Evolutionary conservation across 2,797 vertebrate genomes (phyloP).

Genomic region (Mus caroli): DNA sequence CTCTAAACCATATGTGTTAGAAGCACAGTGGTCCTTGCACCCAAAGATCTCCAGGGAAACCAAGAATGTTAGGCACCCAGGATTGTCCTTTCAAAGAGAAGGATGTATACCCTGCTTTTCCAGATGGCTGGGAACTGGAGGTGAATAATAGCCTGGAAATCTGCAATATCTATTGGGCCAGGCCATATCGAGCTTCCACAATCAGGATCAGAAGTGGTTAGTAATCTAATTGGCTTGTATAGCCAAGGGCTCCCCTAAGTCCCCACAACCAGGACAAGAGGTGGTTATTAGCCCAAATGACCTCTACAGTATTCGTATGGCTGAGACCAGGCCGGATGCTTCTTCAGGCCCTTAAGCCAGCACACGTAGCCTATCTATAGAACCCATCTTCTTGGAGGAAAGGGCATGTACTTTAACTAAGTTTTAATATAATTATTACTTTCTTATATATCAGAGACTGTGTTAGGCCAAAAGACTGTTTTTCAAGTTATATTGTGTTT

Average conservation of each 20-base stretch:
- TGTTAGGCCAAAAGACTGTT: not conserved
- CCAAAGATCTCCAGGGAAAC: not conserved
- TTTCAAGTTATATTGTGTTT: not conserved
- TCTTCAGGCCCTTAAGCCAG: not conserved
- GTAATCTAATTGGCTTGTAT: not conserved
- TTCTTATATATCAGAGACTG: not conserved
- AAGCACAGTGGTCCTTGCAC: not conserved
- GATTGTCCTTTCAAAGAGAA: not conserved
- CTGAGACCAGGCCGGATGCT: not conserved
- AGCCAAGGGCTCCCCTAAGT: not conserved
- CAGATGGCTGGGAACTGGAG: no score
- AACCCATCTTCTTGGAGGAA: not conserved
- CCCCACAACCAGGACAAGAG: not conserved
- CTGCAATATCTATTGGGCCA: not conserved
- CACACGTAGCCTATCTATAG: not conserved
- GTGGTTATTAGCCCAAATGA: not conserved
- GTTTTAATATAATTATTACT: not conserved
- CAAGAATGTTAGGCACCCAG: not conserved
- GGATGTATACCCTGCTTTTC: not conserved
- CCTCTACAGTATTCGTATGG: no score
- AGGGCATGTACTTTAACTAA: not conserved
- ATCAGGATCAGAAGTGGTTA: not conserved
- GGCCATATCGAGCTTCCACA: not conserved
- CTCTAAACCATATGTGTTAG: constrained; percentile 14
- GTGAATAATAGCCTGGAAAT: not conserved